Percentiles rank a stretch among this genome's conserved stretches.
Conservation (phyloP, 2,888 invertebrate species). For the Cheilosia impressa region DNA sequence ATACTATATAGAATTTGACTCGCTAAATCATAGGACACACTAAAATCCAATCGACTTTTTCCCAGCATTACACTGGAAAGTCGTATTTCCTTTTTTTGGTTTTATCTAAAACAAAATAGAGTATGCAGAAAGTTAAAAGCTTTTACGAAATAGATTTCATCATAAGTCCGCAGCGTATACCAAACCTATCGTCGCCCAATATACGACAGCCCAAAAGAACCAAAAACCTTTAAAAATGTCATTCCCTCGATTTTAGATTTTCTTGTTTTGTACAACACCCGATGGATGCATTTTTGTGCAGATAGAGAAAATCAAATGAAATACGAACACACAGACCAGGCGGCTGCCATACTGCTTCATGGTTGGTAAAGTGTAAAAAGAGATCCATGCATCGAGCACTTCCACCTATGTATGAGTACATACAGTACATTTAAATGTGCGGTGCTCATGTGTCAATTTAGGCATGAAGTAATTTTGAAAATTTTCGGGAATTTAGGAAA, state of each 20-base stretch:
- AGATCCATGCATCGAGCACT: not conserved
- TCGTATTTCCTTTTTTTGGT: not conserved
- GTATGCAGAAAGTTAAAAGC: not conserved
- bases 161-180: not conserved
- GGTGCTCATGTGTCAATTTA: conserved; percentile 15
- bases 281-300: not conserved
- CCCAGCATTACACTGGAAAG: not conserved
- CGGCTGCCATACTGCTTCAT: conserved; percentile 38
- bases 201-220: not conserved
- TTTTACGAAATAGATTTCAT: not conserved
- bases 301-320: conserved; percentile 1
- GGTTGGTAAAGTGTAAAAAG: conserved; percentile 18
- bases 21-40: not conserved
- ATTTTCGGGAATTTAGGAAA: not conserved
- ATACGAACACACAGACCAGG: not conserved
- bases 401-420: not conserved
- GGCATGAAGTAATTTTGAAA: conserved; percentile 3
- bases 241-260: not conserved
- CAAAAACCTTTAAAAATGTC: not conserved
- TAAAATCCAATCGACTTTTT: conserved; percentile 1
- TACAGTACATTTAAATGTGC: not conserved
- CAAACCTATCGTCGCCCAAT: not conserved
- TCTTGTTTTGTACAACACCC: not conserved
- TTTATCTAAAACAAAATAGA: conserved; percentile 1
- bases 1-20: not conserved